Evolutionary conservation across 2,113 vertebrate species (phyloP), one percentile per base, ranked within the genome.

Genomic region (Rhinoderma darwinii): DNA sequence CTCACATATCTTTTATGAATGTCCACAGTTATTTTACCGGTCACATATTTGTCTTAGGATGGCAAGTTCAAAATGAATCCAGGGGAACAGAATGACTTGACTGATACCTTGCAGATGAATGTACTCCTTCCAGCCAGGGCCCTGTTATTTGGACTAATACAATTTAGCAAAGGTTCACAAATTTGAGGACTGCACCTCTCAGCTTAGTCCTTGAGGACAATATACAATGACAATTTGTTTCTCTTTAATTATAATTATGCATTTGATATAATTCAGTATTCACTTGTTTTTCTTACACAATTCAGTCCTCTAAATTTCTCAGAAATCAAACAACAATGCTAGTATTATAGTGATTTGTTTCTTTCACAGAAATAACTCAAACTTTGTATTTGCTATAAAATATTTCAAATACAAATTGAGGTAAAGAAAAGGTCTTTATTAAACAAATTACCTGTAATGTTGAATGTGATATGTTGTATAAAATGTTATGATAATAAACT

Each of bases 1-100:
- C 72, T 75, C 86, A 82, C 86, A 87, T 86, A 35, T 88, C 47
- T 82, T 88, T 84, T 89, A 79, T 39, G 27, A 91, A 63, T 51
- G 72, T 59, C 25, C 37, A 47, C 20, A 32, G 32, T 14, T 82
- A 17, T n/a, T 89, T 92, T 88, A 7, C 35, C 85, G 78, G 5
- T 56, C 74, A 11, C 78, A 83, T 84, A 37, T 77, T 88, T 73
- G 27, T 20, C 81, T 88, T 86, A 2, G 68, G n/a, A 85, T 74
- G 3, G 56, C 89, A 85, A 83, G 3, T 5, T 88, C 25, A 89
- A 89, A 89, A 89, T 25, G 0, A 4, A 88, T 25, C 54, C 51
- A 9, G 7, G 0, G 66, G 25, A 51, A 43, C 25, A 44, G 86
- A 81, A 68, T 75, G 14, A 83, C 22, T n/a, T 32, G 12, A 2